phyloP scores from a whole-genome alignment of 2,888 invertebrate genomes.

The Ochropacha duplaris region DNA sequence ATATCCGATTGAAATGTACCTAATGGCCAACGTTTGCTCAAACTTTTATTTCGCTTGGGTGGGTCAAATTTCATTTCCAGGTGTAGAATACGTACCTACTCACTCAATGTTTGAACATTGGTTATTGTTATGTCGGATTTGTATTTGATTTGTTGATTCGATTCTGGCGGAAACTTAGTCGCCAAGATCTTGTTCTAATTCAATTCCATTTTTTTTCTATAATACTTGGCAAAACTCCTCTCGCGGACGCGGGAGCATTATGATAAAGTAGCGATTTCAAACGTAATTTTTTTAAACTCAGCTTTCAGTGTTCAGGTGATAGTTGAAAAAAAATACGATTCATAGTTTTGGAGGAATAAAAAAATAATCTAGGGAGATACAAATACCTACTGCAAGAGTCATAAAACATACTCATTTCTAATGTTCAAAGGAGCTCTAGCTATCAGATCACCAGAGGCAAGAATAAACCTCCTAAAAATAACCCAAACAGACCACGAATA shows the following conservation, averaged over 20 bases:
- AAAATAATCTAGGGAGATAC: no score
- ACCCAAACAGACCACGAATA: conserved; percentile 7
- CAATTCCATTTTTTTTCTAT: no score
- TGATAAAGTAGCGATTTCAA: no score
- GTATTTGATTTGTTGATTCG: background rate
- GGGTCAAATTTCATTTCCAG: background rate
- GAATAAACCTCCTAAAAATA: background rate
- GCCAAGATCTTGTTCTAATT: no score
- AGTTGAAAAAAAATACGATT: no score
- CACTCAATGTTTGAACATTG: background rate
- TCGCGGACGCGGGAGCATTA: no score
- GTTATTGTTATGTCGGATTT: background rate
- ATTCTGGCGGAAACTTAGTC: background rate
- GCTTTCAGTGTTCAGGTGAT: no score
- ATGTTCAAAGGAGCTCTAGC: background rate
- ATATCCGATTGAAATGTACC: conserved; percentile 34
- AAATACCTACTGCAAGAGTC: no score
- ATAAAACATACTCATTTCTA: background rate
- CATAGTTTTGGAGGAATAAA: no score
- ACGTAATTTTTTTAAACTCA: no score
- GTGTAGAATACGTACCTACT: no score
- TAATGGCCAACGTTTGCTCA: conserved; percentile 19
- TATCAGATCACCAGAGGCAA: background rate
- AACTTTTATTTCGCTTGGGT: conserved; percentile 15
- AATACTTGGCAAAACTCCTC: no score